These are phyloP conservation scores for Spermophilus dauricus DNA, from an alignment of 2,113 vertebrate genomes.

Conservation along the genomic window DNA sequence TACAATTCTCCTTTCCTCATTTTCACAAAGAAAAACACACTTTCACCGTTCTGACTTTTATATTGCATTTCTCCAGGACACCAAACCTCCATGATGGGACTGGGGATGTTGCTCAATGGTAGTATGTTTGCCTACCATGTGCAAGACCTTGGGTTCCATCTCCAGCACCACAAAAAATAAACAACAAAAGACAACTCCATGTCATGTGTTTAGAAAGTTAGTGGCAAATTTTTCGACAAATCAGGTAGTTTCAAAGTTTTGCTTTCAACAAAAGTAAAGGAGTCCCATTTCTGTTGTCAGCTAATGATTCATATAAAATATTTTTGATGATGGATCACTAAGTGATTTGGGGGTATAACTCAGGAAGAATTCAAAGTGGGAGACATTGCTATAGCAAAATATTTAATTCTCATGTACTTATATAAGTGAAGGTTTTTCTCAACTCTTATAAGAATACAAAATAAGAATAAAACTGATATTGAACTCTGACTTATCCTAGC, in stretches of 20 bases:
- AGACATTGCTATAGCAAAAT: neutral
- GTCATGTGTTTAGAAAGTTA: neutral
- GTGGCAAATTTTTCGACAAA: neutral
- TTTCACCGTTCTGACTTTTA: neutral
- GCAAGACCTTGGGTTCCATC: too few relatives aligned
- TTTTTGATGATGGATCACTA: constrained; percentile 16
- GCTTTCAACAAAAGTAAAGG: constrained; percentile 21
- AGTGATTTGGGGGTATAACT: neutral
- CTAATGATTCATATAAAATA: neutral
- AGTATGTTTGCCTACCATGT: too few relatives aligned
- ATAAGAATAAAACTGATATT: neutral
- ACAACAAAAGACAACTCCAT: too few relatives aligned
- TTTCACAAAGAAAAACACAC: neutral
- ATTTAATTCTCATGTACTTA: constrained; percentile 43
- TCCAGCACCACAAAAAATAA: too few relatives aligned
- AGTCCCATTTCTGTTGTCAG: neutral
- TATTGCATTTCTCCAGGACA: neutral
- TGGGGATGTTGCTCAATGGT: too few relatives aligned
- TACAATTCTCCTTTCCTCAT: neutral
- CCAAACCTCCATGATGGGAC: neutral
- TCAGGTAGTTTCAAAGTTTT: neutral
- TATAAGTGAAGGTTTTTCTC: neutral
- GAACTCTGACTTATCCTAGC: neutral
- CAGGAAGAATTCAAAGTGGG: neutral
- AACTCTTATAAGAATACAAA: constrained; percentile 20